A percentile compares a stretch with the other conserved stretches of the same genome.
Evolutionary conservation across 23 tunicate species (phyloP).

Genomic region (Styela plicata): DNA sequence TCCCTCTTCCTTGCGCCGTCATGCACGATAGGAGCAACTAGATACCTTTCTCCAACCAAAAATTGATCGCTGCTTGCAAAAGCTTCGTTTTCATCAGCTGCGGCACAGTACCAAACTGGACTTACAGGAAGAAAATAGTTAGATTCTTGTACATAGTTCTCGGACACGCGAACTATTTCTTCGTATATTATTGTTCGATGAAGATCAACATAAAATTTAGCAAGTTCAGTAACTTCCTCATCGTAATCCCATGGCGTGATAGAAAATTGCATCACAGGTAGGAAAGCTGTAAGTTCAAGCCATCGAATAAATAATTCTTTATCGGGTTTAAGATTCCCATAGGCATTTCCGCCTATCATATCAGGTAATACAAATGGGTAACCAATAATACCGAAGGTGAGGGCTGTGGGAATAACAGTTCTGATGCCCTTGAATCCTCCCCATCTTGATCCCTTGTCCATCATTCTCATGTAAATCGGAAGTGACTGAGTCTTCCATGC

Average conservation of each 20-base stretch:
- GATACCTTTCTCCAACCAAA: constrained; percentile 61
- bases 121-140: constrained; percentile 34
- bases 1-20: constrained; percentile 38
- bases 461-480: constrained; percentile 44
- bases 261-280: constrained; percentile 82
- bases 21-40: constrained; percentile 68
- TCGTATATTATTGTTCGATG: constrained; percentile 59
- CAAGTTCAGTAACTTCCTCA: constrained; percentile 38
- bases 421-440: constrained; percentile 43
- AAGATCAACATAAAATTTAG: constrained; percentile 36
- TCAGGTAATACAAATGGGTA: constrained; percentile 82
- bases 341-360: constrained; percentile 92
- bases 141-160: constrained; percentile 29
- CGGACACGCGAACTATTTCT: constrained; percentile 33
- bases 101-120: constrained; percentile 55
- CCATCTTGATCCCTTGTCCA: constrained; percentile 90
- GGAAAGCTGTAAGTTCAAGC: constrained; percentile 69
- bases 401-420: constrained; percentile 75
- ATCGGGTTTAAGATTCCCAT: constrained; percentile 39
- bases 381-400: constrained; percentile 65
- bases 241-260: constrained; percentile 89
- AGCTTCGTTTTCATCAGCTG: constrained; percentile 27
- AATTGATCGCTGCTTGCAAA: constrained; percentile 53
- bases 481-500: constrained; percentile 72
- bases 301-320: constrained; percentile 78